Evolutionary conservation across 1,140 invertebrate genomes (phyloP).

Genomic region (Cryptotermes secundus): DNA sequence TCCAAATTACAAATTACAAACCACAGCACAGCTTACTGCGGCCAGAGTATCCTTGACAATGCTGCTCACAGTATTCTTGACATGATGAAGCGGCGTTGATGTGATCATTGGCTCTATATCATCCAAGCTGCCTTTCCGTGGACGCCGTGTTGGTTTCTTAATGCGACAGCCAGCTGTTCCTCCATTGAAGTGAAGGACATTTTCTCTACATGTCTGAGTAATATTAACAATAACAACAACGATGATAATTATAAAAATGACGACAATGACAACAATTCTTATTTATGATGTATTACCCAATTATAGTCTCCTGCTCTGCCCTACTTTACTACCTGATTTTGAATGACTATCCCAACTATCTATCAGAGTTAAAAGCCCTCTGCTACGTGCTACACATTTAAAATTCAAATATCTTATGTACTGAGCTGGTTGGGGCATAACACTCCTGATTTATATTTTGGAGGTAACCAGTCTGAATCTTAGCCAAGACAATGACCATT

Average conservation of each 20-base stretch:
- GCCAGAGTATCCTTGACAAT: conserved; percentile 29
- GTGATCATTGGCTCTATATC: conserved; percentile 46
- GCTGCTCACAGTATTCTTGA: background rate
- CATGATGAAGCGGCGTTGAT: conserved; percentile 48
- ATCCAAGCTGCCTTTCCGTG: conserved; percentile 18
- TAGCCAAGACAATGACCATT: too few relatives aligned
- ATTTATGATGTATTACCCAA: too few relatives aligned
- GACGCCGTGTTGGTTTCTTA: conserved; percentile 46
- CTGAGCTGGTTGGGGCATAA: too few relatives aligned
- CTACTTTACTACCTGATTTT: too few relatives aligned
- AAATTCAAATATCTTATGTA: too few relatives aligned
- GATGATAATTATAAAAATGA: background rate
- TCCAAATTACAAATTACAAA: background rate
- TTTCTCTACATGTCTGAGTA: conserved; percentile 51
- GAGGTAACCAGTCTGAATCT: too few relatives aligned
- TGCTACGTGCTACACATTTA: too few relatives aligned
- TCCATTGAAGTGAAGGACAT: conserved; percentile 49
- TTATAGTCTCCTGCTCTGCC: too few relatives aligned
- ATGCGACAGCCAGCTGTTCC: conserved; percentile 46
- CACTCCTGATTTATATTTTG: too few relatives aligned
- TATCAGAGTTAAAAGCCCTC: too few relatives aligned
- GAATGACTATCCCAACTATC: too few relatives aligned
- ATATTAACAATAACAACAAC: conserved; percentile 20
- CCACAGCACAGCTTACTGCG: conserved; percentile 19
- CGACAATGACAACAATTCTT: background rate